Evolutionary conservation across 2,888 invertebrate species (phyloP), one percentile per base, ranked within the genome.

Genomic region (Mythimna lalbum): DNA sequence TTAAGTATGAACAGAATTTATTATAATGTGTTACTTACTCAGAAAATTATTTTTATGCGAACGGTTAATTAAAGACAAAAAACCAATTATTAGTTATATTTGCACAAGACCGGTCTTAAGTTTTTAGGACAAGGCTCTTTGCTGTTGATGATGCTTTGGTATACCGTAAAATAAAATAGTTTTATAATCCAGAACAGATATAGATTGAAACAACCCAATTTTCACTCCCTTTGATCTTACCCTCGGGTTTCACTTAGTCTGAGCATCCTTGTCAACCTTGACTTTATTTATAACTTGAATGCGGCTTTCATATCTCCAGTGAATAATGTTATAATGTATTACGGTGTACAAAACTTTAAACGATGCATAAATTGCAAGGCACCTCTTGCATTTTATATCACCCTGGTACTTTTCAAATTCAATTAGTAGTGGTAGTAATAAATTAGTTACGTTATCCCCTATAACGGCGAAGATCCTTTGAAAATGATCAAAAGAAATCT

Each of bases 221-320:
- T 73, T 36, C 69, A 39, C 47, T 49, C 47, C 62, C 55, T 56
- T 55, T 63, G 61, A 63, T 79, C 63, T 62, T 69, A n/a, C 21
- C 39, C 52, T 56, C 39, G 43, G 33, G 56, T 39, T 80, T 56
- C 52, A 69, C 33, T 56, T 52, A 73, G n/a, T 49, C 55, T 52
- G 39, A 43, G n/a, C 36, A 23, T 36, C 50, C 36, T 59, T 62
- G 47, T 66, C 55, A 64, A 53, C 74, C 70, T 78, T 65, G 62
- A 36, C 50, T 55, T 70, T 81, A 77, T 78, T 75, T 80, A 69
- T 73, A 69, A 74, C 59, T 49, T 49, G 49, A 69, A 62, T 33
- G 36, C 31, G 47, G 68, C 65, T 63, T 71, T 65, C 43, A 47
- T 68, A 36, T 56, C 31, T 73, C 63, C 52, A 52, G 36, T 47